Evolutionary conservation across 2,888 invertebrate genomes (phyloP), one percentile per base, ranked within the genome.

Genomic region (Nemotelus nigrinus): DNA sequence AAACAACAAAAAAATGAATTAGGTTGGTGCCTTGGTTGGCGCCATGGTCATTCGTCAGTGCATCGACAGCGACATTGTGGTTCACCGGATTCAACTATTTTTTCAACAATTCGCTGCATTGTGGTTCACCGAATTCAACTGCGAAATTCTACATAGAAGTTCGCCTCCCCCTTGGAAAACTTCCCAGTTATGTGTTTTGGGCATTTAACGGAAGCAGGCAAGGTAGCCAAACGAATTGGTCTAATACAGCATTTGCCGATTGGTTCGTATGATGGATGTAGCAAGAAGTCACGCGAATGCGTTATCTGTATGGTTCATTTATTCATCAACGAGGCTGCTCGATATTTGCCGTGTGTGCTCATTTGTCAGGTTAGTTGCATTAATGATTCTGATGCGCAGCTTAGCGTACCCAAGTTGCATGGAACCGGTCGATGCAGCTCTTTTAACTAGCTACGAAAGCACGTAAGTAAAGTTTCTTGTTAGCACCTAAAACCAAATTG

Each of bases 231-330:
- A 86, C 90, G 96, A 63, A 93, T 96, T 81, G 96, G 96, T 77
- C 89, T 96, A 76, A 95, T 96, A 80, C 95, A 96, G 82, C 96
- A 96, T 87, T 89, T 96, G 79, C 96, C 96, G 0, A 93, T 93
- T 80, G 94, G 95, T n/a, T 90, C 91, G 57, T 96, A 93, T 85
- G 94, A 95, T 85, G 94, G 94, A 6, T 91, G 92, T 81, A 94
- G 91, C 81, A 94, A 94, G 84, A 94, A 94, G 84, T 91, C 92
- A 76, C 89, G 92, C 83, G 96, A 96, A 86, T 97, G 96, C 87
- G 96, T 95, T 53, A 97, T 97, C 83, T 97, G 96, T 86, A 96
- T 97, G 96, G 92, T 94, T 82, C 96, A 97, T 84, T 94, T 96
- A 86, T 89, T 91, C 80, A 90, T 93, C 50, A 95, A 94, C 60